A percentile compares a stretch with the other conserved stretches of the same genome.
Conservation (phyloP, 1,140 invertebrate genomes). For the Cheumatopsyche charites region DNA sequence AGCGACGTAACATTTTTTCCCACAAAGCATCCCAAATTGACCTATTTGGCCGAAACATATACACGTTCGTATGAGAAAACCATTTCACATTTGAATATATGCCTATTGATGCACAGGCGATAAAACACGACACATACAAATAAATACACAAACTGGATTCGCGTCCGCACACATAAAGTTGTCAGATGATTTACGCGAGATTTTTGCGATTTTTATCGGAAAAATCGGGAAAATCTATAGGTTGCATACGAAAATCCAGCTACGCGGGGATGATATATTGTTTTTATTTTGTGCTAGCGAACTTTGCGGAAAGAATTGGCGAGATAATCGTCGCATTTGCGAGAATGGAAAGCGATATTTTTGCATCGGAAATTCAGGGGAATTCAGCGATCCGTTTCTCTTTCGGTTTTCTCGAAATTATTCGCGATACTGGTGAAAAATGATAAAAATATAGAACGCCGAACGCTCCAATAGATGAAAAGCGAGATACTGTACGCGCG, state of each 20-base stretch:
- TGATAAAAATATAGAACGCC: no score
- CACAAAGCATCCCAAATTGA: background rate
- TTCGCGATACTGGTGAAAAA: no score
- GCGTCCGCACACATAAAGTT: background rate
- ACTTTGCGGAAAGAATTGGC: constrained; percentile 39
- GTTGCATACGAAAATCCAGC: constrained; percentile 30
- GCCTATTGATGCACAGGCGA: background rate
- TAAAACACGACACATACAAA: background rate
- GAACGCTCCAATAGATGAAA: background rate
- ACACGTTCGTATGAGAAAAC: no score
- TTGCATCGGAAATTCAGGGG: background rate
- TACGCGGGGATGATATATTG: constrained; percentile 42
- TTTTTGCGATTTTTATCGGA: constrained; percentile 6
- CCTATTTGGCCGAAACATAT: constrained; percentile 4
- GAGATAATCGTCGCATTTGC: constrained; percentile 34
- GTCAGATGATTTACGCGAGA: background rate
- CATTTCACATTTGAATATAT: background rate
- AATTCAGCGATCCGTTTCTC: background rate
- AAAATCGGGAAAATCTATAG: constrained; percentile 13
- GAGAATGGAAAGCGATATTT: constrained; percentile 32
- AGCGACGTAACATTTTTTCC: constrained; percentile 5
- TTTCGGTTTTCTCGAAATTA: constrained; percentile 1
- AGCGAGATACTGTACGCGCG: constrained; percentile 1
- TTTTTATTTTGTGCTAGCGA: constrained; percentile 38
- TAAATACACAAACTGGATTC: background rate